phyloP scores from a whole-genome alignment of 2,113 vertebrate genomes.

The Acanthisitta chloris region DNA sequence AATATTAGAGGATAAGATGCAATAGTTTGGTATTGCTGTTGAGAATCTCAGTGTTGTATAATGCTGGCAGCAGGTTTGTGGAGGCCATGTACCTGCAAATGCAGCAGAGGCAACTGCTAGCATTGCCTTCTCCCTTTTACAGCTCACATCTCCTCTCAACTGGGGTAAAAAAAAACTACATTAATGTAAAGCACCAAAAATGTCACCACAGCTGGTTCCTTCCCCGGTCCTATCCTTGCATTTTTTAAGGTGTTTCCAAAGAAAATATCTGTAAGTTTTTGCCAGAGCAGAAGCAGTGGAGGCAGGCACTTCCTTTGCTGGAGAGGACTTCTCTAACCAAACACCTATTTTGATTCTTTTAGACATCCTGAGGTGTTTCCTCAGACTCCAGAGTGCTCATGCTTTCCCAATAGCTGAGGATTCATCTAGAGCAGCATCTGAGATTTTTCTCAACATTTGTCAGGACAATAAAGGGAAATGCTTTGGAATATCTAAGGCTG shows the following conservation, averaged over 20 bases:
- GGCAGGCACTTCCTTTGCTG: not conserved
- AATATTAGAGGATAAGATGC: not conserved
- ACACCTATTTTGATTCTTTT: not conserved
- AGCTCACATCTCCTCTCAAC: not conserved
- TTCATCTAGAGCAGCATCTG: not conserved
- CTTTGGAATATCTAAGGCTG: not conserved
- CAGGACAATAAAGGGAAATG: not conserved
- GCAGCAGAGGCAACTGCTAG: not conserved
- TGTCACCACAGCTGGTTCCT: not conserved
- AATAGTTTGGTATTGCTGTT: not conserved
- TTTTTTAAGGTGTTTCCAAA: not conserved
- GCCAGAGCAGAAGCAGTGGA: not conserved
- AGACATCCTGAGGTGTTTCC: not conserved
- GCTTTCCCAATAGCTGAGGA: not conserved
- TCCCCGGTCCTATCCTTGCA: no score
- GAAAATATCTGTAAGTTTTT: not conserved
- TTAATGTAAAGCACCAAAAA: not conserved
- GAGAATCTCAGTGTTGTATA: accelerated
- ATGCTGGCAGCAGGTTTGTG: not conserved
- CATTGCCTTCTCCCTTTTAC: not conserved
- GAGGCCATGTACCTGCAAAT: not conserved
- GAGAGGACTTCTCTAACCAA: not conserved
- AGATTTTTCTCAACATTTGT: not conserved
- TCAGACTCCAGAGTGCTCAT: not conserved
- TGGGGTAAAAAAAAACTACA: not conserved